phyloP scores from a whole-genome alignment of 2,888 invertebrate species.

The Scrobipalpa costella region DNA sequence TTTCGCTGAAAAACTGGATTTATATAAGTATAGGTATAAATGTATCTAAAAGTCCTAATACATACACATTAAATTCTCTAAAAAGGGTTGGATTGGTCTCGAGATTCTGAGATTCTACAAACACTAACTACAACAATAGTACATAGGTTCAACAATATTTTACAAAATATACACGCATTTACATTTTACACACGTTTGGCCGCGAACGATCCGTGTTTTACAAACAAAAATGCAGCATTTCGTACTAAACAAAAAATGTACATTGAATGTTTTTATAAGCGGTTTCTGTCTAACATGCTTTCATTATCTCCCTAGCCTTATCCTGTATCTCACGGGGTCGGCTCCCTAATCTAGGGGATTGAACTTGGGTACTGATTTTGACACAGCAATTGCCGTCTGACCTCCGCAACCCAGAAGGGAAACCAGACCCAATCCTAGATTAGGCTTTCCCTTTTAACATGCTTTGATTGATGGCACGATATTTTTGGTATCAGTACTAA shows the following conservation, averaged over 20 bases:
- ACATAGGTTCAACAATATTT: slow-evolving; percentile 68
- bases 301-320: no score
- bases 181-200: slow-evolving; percentile 23
- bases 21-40: slow-evolving; percentile 70
- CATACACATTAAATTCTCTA: slow-evolving; percentile 66
- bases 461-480: background rate
- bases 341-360: no score
- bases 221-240: slow-evolving; percentile 11
- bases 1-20: slow-evolving; percentile 67
- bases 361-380: no score
- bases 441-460: no score
- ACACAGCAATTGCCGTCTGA: no score
- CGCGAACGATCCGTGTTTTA: slow-evolving; percentile 12
- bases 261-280: background rate
- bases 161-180: slow-evolving; percentile 60
- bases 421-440: no score
- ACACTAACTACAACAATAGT: slow-evolving; percentile 59
- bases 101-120: slow-evolving; percentile 73
- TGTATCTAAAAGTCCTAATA: slow-evolving; percentile 71
- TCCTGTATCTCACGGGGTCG: no score
- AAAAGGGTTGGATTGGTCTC: slow-evolving; percentile 76
- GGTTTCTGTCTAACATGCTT: background rate
- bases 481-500: slow-evolving; percentile 1
- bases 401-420: no score
- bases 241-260: background rate